A percentile compares a stretch with the other conserved stretches of the same genome.
Evolutionary conservation across 1,140 invertebrate genomes (phyloP).

Genomic region (Copidosoma floridanum): DNA sequence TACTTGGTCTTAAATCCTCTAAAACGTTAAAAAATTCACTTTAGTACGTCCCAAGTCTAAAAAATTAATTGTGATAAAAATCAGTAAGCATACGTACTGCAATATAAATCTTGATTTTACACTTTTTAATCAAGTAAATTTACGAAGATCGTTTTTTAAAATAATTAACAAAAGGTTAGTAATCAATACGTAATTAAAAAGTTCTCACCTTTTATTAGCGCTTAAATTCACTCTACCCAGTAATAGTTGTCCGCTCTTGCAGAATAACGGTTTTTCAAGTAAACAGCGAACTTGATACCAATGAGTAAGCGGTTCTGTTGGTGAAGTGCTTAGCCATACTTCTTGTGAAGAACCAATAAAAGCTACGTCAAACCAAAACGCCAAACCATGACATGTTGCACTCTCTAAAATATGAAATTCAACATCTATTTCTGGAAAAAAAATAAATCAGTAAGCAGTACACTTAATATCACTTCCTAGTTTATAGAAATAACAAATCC

Average conservation of each 20-base stretch:
- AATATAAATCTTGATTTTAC: too few relatives aligned
- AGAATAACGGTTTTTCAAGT: slow-evolving; percentile 89
- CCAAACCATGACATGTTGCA: slow-evolving; percentile 94
- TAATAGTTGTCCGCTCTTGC: slow-evolving; percentile 90
- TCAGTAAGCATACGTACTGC: too few relatives aligned
- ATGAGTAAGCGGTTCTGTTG: slow-evolving; percentile 97
- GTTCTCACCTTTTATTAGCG: slow-evolving; percentile 84
- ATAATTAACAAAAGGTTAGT: not conserved
- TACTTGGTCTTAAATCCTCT: too few relatives aligned
- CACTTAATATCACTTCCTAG: too few relatives aligned
- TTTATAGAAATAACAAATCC: too few relatives aligned
- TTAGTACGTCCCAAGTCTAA: too few relatives aligned
- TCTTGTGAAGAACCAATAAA: slow-evolving; percentile 89
- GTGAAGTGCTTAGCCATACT: slow-evolving; percentile 97
- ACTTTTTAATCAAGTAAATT: too few relatives aligned
- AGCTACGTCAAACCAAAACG: slow-evolving; percentile 99
- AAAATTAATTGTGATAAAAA: too few relatives aligned
- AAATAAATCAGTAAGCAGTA: too few relatives aligned
- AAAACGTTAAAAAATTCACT: too few relatives aligned
- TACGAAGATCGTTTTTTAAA: not conserved
- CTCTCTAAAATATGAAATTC: slow-evolving; percentile 91
- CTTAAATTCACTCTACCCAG: slow-evolving; percentile 84
- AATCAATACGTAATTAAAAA: slow-evolving; percentile 2
- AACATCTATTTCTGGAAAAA: slow-evolving; percentile 79
- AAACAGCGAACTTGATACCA: slow-evolving; percentile 99